Conservation (phyloP, 2,797 vertebrate species). For the Lepidocolaptes lacrymiger region DNA sequence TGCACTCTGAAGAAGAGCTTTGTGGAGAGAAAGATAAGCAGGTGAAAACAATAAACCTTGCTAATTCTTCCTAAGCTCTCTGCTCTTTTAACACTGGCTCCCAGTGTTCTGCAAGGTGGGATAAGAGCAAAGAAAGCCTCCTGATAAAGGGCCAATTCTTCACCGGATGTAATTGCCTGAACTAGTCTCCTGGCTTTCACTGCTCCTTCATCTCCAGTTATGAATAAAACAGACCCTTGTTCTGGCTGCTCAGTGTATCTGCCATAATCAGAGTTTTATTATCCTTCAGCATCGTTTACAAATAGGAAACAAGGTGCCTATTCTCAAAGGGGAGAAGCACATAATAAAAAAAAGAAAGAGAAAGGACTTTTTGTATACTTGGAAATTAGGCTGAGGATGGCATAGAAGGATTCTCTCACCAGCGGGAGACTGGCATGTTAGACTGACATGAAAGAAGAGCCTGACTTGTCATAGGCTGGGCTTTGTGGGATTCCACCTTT, state of each 20-base stretch:
- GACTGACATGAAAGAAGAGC: not conserved
- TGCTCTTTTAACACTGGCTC: not conserved
- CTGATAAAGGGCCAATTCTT: not conserved
- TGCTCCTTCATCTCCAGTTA: not conserved
- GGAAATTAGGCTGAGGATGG: not conserved
- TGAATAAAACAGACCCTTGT: not conserved
- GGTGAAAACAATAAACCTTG: not conserved
- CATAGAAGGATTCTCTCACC: accelerated
- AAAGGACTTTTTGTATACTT: accelerated
- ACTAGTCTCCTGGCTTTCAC: not conserved
- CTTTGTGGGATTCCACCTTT: not conserved
- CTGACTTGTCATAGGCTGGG: not conserved
- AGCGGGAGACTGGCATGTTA: not conserved
- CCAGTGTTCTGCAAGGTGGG: not conserved
- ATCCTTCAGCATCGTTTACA: not conserved
- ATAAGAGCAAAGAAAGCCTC: not conserved
- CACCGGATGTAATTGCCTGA: not conserved
- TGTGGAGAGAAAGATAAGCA: not conserved
- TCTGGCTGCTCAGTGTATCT: not conserved
- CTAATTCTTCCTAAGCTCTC: not conserved
- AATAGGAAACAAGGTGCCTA: not conserved
- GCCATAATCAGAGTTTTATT: not conserved
- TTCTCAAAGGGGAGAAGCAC: not conserved
- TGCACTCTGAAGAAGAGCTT: not conserved
- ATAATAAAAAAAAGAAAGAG: not conserved